Evolutionary conservation across 92 coral and sea anemone genomes (phyloP), one percentile per base, ranked within the genome.

Genomic region (Muricea muricata): DNA sequence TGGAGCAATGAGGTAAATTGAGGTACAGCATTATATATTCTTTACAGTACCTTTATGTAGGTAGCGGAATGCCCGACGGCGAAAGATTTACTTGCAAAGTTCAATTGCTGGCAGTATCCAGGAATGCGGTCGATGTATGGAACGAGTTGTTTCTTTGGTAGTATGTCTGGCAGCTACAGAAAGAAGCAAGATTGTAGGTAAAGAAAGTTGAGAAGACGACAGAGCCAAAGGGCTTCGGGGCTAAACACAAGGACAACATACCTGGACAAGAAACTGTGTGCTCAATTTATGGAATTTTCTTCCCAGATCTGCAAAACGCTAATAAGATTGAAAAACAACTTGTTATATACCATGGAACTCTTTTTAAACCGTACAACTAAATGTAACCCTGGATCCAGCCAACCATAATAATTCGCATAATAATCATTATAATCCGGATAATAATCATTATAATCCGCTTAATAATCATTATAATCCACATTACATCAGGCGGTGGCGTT

Each of bases 31-130:
- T 26, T 55, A 24, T 28, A 29, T 39, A 35, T 79, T 13, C 60
- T 33, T 15, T 15, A 29, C 25, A 25, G 28, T 57, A 94, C 98
- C 97, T 94, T 94, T 39, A 86, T 91, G 39, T 87, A 94, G 30
- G 93, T 89, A 6, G 98, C 98, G 7, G 98, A 80, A 54, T 94
- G 98, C 29, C 98, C 98, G 35, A 92, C 94, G 33, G 98, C 91
- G 3, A 94, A 86, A 0, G 98, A 94, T 60, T 92, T 92, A 58
- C 97, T 89, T 39, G 93, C 93, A 61, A 94, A 94, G 58, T 80
- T 88, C 13, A 94, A 90, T 52, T 94, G 98, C 58, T 94, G 98
- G 67, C 98, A 94, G 54, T 91, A 89, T 13, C 94, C 90, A n/a
- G 96, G 98, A 48, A 94, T 70, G 77, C 87, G 93, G 79, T 94